These are phyloP conservation scores for Castor canadensis DNA, from an alignment of 2,113 vertebrate species.

Conservation along the genomic window DNA sequence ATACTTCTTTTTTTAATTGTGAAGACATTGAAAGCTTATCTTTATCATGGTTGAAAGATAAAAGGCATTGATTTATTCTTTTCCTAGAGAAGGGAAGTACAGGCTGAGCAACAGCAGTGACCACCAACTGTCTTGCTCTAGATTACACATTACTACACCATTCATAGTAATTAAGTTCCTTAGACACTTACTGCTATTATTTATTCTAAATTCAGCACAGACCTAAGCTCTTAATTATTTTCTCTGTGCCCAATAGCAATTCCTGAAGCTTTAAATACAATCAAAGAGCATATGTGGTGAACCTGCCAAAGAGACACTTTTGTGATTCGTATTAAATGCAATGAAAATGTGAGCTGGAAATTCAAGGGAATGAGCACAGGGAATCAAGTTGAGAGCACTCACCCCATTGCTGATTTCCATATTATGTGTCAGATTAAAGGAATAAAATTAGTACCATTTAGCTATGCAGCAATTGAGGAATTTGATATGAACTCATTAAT, in stretches of 20 bases:
- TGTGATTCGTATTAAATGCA: constrained; percentile 17
- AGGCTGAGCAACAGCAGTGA: neutral
- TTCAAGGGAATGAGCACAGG: neutral
- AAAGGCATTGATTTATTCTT: neutral
- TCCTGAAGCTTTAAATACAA: constrained; percentile 2
- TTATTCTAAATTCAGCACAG: constrained; percentile 46
- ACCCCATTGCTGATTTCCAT: constrained; percentile 20
- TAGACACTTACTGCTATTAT: constrained; percentile 36
- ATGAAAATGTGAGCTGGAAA: constrained; percentile 31
- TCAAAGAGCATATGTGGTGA: constrained; percentile 44
- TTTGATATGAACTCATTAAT: constrained; percentile 42
- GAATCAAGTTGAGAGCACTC: neutral
- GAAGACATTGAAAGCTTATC: neutral
- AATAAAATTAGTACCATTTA: constrained; percentile 30
- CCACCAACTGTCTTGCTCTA: neutral
- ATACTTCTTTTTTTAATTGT: neutral
- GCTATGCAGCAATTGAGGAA: neutral
- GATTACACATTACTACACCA: neutral
- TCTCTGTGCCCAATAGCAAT: constrained; percentile 38
- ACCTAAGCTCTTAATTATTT: constrained; percentile 55
- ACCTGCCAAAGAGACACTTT: constrained; percentile 42
- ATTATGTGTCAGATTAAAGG: constrained; percentile 10
- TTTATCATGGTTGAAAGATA: neutral
- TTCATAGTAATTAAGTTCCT: constrained; percentile 40
- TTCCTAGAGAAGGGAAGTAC: neutral